Evolutionary conservation across 2,888 invertebrate genomes (phyloP).

Genomic region (Cerceris ruficornis): DNA sequence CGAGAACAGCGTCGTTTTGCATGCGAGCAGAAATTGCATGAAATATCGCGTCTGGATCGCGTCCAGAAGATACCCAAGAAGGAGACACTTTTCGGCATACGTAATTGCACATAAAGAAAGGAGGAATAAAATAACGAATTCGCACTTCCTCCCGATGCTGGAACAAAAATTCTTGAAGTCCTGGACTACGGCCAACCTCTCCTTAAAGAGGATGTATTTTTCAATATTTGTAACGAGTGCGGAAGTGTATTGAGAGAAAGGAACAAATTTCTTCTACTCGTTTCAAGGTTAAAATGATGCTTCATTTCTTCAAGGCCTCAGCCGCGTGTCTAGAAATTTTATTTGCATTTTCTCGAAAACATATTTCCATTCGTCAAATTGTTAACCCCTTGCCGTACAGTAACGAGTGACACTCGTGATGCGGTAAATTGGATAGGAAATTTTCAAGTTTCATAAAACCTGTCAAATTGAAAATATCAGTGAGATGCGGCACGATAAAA

Average conservation of each 20-base stretch:
- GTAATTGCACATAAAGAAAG: neutral
- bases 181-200: neutral
- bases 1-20: neutral
- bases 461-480: too few species aligned
- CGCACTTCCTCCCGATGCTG: neutral
- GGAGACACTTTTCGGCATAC: neutral
- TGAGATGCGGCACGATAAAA: too few species aligned
- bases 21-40: neutral
- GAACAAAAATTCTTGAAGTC: neutral
- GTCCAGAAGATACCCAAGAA: neutral
- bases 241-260: neutral
- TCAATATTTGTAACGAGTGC: neutral
- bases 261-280: neutral
- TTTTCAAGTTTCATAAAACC: too few species aligned
- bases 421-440: too few species aligned
- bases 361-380: too few species aligned
- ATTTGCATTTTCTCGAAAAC: too few species aligned
- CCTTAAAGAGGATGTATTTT: neutral
- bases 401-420: too few species aligned
- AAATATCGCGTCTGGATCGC: conserved; percentile 11
- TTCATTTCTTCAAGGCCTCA: too few species aligned
- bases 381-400: too few species aligned
- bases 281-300: too few species aligned
- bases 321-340: too few species aligned
- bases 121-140: conserved; percentile 11